These are phyloP conservation scores for Nebria ingens DNA, from an alignment of 1,140 invertebrate species.

Conservation along the genomic window DNA sequence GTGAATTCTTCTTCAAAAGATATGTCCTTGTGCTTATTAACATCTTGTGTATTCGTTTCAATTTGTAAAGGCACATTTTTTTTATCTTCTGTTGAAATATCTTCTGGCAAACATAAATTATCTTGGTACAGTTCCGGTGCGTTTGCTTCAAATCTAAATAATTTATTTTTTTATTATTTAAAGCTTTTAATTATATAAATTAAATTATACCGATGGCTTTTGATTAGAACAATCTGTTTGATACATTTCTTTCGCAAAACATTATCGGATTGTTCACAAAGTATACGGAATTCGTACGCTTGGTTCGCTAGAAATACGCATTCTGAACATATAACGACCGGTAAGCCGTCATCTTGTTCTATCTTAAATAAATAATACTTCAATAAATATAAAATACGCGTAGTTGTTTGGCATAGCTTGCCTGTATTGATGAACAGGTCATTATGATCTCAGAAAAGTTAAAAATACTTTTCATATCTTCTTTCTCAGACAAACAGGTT, in stretches of 20 bases:
- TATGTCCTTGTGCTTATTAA: no score
- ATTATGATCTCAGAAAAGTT: background rate
- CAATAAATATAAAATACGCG: background rate
- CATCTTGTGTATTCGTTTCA: no score
- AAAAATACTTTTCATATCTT: background rate
- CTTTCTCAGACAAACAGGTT: background rate
- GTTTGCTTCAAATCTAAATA: background rate
- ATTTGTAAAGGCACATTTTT: background rate
- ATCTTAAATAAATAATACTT: background rate
- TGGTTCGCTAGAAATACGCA: background rate
- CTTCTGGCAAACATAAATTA: background rate
- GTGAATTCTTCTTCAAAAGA: no score
- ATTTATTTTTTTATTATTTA: no score
- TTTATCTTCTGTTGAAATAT: background rate
- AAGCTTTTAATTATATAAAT: no score
- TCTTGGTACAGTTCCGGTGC: background rate
- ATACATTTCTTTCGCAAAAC: background rate
- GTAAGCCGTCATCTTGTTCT: background rate
- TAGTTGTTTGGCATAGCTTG: background rate
- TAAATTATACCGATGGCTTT: background rate
- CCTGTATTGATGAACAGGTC: background rate
- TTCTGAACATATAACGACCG: background rate
- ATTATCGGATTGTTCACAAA: constrained; percentile 1
- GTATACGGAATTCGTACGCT: background rate
- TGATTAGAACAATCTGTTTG: background rate